Percentiles rank a stretch among this genome's conserved stretches.
phyloP scores from a whole-genome alignment of 2,888 invertebrate genomes.

The Brachyptera risi region DNA sequence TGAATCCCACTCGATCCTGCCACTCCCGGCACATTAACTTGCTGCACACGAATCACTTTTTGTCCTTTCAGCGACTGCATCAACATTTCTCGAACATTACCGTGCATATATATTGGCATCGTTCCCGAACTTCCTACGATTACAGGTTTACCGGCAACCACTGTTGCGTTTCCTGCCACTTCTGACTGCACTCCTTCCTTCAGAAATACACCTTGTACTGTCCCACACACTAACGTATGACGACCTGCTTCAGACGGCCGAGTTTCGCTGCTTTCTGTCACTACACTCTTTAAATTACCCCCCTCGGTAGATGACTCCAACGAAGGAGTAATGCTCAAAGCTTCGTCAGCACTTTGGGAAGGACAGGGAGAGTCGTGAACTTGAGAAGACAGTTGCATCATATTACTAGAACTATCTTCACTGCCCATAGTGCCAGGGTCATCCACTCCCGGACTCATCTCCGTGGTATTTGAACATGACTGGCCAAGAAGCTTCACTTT shows the following conservation, averaged over 20 bases:
- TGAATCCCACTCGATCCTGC: slow-evolving; percentile 26
- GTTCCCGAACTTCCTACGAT: slow-evolving; percentile 37
- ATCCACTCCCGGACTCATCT: slow-evolving; percentile 59
- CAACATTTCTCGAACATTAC: slow-evolving; percentile 34
- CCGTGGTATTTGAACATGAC: slow-evolving; percentile 45
- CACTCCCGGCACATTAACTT: slow-evolving; percentile 36
- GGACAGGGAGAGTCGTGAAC: slow-evolving; percentile 46
- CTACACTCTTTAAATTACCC: slow-evolving; percentile 41
- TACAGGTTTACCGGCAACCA: slow-evolving; percentile 37
- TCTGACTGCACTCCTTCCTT: slow-evolving; percentile 33
- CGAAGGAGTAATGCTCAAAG: slow-evolving; percentile 22
- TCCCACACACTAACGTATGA: slow-evolving; percentile 18
- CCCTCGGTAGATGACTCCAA: slow-evolving; percentile 40
- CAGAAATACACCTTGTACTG: background rate
- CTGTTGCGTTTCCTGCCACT: no score
- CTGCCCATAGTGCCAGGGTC: slow-evolving; percentile 69
- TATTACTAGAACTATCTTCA: slow-evolving; percentile 71
- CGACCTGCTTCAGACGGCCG: slow-evolving; percentile 27
- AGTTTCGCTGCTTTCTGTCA: slow-evolving; percentile 12
- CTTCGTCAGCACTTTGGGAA: slow-evolving; percentile 42
- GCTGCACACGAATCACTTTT: slow-evolving; percentile 38
- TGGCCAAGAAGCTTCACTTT: slow-evolving; percentile 43
- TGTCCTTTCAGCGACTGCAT: slow-evolving; percentile 33
- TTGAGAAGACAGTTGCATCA: slow-evolving; percentile 48
- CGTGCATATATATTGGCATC: slow-evolving; percentile 34